Conservation (phyloP, 2,888 invertebrate genomes). For the Drosophila meridionalis region DNA sequence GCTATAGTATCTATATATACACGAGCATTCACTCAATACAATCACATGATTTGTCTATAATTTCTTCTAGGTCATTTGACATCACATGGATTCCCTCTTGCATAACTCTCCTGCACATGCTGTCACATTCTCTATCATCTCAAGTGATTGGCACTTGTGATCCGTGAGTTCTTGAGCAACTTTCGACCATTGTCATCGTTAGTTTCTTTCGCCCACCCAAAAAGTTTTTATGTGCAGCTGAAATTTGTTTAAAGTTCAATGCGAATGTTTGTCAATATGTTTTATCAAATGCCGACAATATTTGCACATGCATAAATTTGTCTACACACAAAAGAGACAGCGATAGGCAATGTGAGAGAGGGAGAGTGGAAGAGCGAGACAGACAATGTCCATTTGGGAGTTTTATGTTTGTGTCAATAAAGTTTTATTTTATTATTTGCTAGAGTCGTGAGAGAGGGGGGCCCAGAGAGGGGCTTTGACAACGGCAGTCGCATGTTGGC, state of each 20-base stretch:
- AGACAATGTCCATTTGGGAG: constrained; percentile 61
- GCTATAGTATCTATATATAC: background rate
- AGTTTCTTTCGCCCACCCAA: background rate
- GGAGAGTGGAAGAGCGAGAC: constrained; percentile 2
- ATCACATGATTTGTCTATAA: background rate
- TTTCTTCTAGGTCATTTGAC: constrained; percentile 3
- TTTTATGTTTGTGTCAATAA: constrained; percentile 78
- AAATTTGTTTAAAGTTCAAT: constrained; percentile 72
- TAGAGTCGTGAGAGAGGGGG: constrained; percentile 8
- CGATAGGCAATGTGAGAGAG: background rate
- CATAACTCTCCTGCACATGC: background rate
- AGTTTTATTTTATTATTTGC: constrained; percentile 78
- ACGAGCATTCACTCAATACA: no score
- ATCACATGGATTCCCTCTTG: background rate
- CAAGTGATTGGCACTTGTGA: constrained; percentile 48
- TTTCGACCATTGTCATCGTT: constrained; percentile 41
- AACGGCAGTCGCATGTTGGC: constrained; percentile 61
- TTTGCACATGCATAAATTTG: constrained; percentile 72
- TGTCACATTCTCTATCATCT: background rate
- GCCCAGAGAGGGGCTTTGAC: constrained; percentile 22
- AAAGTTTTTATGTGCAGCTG: constrained; percentile 13
- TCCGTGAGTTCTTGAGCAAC: constrained; percentile 24
- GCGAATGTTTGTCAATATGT: constrained; percentile 79
- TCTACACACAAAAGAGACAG: constrained; percentile 30
- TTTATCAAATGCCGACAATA: constrained; percentile 73